Percentiles rank a stretch among this genome's conserved stretches.
Evolutionary conservation across 2,888 invertebrate genomes (phyloP).

Genomic region (Brassicogethes aeneus): DNA sequence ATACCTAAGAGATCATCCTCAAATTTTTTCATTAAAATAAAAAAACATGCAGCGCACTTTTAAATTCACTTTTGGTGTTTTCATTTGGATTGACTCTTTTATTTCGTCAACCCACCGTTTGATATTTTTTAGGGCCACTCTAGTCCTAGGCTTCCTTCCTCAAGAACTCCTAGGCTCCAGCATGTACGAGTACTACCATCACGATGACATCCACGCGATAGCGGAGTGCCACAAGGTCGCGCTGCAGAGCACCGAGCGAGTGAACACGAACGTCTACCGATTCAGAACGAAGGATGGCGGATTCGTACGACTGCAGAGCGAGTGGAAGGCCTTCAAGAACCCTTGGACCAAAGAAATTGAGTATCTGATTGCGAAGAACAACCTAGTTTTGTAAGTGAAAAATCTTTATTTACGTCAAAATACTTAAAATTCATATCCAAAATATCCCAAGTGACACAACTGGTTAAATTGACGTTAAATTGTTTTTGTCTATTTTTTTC

Average conservation of each 20-base stretch:
- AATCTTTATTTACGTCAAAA: too few species aligned
- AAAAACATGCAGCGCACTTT: too few species aligned
- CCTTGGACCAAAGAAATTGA: constrained; percentile 96
- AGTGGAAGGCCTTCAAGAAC: constrained; percentile 83
- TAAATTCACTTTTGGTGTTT: too few species aligned
- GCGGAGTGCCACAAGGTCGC: constrained; percentile 79
- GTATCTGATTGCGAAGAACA: constrained; percentile 81
- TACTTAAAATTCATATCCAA: too few species aligned
- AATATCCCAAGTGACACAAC: too few species aligned
- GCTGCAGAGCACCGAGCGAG: constrained; percentile 52
- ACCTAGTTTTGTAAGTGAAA: constrained; percentile 58
- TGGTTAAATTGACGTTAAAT: too few species aligned
- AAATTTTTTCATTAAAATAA: too few species aligned
- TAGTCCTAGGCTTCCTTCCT: constrained; percentile 82
- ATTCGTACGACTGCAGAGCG: constrained; percentile 66
- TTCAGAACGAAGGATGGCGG: constrained; percentile 73
- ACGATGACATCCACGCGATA: constrained; percentile 68
- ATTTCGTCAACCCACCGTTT: too few species aligned
- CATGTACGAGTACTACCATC: constrained; percentile 86
- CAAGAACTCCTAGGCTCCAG: constrained; percentile 89
- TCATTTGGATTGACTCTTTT: too few species aligned
- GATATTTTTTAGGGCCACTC: constrained; percentile 66
- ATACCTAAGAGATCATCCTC: too few species aligned
- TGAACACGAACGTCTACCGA: constrained; percentile 64
- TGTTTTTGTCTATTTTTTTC: too few species aligned